These are phyloP conservation scores for Coelopa pilipes DNA, from an alignment of 2,888 invertebrate species.

Conservation along the genomic window DNA sequence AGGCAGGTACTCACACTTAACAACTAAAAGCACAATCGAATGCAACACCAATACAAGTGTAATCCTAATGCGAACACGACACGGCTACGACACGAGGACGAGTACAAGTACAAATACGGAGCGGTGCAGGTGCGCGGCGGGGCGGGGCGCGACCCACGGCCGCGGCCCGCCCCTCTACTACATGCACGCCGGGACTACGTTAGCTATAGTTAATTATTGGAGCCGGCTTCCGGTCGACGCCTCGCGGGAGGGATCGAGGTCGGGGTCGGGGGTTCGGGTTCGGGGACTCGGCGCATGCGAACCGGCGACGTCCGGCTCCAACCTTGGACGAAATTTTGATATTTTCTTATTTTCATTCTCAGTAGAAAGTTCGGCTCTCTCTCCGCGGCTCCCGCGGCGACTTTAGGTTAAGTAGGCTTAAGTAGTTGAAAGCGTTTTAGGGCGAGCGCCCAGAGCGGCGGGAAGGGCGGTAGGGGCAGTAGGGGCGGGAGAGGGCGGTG, in stretches of 20 bases:
- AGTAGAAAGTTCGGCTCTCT: constrained; percentile 27
- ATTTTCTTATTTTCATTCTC: constrained; percentile 50
- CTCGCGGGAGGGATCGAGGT: not conserved
- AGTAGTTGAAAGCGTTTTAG: constrained; percentile 12
- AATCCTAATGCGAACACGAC: not conserved
- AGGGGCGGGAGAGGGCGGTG: not conserved
- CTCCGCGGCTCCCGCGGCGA: not conserved
- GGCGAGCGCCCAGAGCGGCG: not conserved
- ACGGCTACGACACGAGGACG: constrained; percentile 24
- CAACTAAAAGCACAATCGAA: constrained; percentile 26
- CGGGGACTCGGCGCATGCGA: constrained; percentile 16
- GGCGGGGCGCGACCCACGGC: no score
- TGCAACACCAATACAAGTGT: constrained; percentile 7
- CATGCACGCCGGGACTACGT: not conserved
- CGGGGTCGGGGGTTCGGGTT: constrained; percentile 45
- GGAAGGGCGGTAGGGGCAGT: not conserved
- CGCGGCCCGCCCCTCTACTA: not conserved
- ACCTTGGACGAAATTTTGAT: constrained; percentile 67
- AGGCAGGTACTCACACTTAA: constrained; percentile 38
- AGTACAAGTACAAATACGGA: constrained; percentile 15
- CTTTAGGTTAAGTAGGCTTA: constrained; percentile 7
- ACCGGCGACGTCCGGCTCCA: constrained; percentile 52
- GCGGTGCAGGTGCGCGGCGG: no score
- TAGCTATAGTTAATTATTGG: constrained; percentile 48
- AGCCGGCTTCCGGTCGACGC: constrained; percentile 50